A percentile compares a stretch with the other conserved stretches of the same genome.
phyloP scores from a whole-genome alignment of 2,113 vertebrate species.

The Oryzias celebensis region DNA sequence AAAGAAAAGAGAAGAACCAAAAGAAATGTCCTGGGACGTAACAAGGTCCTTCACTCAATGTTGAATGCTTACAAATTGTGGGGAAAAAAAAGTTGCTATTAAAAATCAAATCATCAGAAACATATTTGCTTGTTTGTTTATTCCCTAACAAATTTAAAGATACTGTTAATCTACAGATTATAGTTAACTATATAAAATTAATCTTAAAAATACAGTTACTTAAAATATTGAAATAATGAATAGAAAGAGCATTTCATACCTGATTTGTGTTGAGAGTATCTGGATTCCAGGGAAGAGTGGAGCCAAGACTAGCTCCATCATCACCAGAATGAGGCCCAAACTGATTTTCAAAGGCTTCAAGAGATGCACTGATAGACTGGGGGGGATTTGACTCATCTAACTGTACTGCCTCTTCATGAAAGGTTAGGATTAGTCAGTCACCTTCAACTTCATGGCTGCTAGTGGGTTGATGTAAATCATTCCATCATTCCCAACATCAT shows the following conservation, averaged over 20 bases:
- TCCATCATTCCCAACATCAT: neutral
- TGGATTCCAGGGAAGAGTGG: neutral
- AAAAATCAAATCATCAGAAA: neutral
- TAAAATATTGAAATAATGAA: no score
- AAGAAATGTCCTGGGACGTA: no score
- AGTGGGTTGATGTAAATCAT: neutral
- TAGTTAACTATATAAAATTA: no score
- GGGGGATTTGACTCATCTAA: neutral
- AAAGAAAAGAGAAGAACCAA: no score
- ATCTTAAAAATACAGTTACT: no score
- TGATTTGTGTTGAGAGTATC: neutral
- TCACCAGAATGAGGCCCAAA: neutral
- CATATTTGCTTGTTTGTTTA: no score
- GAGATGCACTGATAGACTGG: neutral
- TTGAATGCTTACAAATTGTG: neutral
- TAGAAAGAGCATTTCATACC: neutral
- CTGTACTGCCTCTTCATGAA: neutral
- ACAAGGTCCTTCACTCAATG: neutral
- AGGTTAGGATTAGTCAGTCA: neutral
- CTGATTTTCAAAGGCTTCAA: conserved; percentile 1
- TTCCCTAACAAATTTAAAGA: no score
- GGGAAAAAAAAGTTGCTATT: neutral
- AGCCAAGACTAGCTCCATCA: neutral
- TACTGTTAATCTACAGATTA: no score
- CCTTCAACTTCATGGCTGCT: neutral